Conservation (phyloP, 92 coral and sea anemone genomes). For the Parazoanthus swiftii region DNA sequence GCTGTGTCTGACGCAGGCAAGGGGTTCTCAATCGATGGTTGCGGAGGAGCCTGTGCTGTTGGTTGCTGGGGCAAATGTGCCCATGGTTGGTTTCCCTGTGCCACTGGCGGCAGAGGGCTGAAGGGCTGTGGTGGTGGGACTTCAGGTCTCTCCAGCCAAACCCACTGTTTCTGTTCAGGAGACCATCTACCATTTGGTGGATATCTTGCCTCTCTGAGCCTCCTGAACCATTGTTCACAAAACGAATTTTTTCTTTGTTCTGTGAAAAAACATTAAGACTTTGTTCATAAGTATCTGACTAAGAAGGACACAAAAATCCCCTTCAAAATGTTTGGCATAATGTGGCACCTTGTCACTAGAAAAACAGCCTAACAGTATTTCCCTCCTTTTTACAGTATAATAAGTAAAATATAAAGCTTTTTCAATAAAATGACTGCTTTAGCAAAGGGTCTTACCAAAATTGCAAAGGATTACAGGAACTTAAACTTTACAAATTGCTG, state of each 20-base stretch:
- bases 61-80: slow-evolving; percentile 5
- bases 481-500: no score
- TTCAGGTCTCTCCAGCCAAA: slow-evolving; percentile 30
- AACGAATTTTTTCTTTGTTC: background rate
- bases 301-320: no score
- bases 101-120: background rate
- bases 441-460: no score
- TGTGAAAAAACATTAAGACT: background rate
- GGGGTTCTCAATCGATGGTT: slow-evolving; percentile 28
- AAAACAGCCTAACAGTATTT: no score
- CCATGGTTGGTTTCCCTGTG: background rate
- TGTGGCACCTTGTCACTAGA: no score
- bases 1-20: slow-evolving; percentile 28
- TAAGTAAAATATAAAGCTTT: no score
- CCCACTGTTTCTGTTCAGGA: slow-evolving; percentile 22
- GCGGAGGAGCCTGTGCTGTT: background rate
- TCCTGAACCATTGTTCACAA: background rate
- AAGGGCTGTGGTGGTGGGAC: background rate
- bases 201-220: background rate
- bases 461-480: no score
- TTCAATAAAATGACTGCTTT: no score
- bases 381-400: no score
- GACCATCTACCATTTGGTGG: background rate
- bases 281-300: background rate
- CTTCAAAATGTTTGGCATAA: background rate